Base-by-base conservation (phyloP, 2,797 vertebrate species). In the Phalloptychus januarius region DNA sequence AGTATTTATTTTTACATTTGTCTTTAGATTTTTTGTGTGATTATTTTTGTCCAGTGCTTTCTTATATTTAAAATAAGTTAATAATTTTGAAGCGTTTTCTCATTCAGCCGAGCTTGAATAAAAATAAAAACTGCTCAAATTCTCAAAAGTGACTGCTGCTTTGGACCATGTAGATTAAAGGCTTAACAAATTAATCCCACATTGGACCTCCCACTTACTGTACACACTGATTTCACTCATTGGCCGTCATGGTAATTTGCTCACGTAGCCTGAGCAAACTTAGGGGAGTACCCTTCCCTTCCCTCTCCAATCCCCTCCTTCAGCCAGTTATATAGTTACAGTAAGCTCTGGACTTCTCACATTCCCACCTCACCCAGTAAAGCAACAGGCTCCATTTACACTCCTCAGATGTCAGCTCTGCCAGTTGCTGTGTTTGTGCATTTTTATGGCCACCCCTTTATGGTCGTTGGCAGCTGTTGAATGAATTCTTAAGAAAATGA, bases 371-470 rank as follows among this genome's bases (percentile, higher is more conserved):
- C 84, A 79, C 93, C 93, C 93, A 94, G 94, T 92, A 94, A 95
- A 94, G 95, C 85, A 93, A 92, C 93, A 85, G 87, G 93, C 90
- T 95, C 92, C 80, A 87, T 92, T 96, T 95, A 95, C 94, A 48
- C 91, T 89, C 81, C 85, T 83, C 90, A 86, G 80, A 87, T 90
- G 92, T 93, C 89, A 72, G 69, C 88, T 88, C 82, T 75, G 83
- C 88, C 89, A 94, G 92, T 93, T 94, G 95, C 95, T 96, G 94
- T 88, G 94, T 92, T 94, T 90, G 94, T 93, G 84, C 93, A 93
- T 95, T 95, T 93, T 95, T 93, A 92, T 88, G 75, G 58, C 58
- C 84, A 3, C 79, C 79, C 85, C 77, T 83, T 80, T 87, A 82
- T 89, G 82, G 83, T 48, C 50, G 72, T 76, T 84, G 72, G 84